Percentiles rank a stretch among this genome's conserved stretches.
Conservation (phyloP, 2,888 invertebrate genomes). For the Meandrusa payeni region DNA sequence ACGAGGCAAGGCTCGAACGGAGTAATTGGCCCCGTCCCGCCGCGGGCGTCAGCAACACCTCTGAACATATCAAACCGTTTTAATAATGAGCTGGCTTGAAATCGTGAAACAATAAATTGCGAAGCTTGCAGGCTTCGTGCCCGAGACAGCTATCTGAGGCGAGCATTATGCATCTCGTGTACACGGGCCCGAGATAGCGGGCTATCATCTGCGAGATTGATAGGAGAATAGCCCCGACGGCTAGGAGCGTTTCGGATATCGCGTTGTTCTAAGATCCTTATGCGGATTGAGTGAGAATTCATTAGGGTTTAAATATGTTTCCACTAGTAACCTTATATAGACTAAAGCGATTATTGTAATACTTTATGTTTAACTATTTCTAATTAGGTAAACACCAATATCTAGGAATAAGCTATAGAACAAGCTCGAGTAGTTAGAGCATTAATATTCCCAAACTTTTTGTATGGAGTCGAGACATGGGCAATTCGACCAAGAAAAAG, state of each 20-base stretch:
- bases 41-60: constrained; percentile 77
- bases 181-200: constrained; percentile 61
- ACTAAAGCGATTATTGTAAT: too few species aligned
- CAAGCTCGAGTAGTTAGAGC: too few species aligned
- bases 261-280: constrained; percentile 54
- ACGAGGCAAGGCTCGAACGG: constrained; percentile 48
- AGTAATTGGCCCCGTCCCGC: constrained; percentile 74
- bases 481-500: too few species aligned
- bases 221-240: constrained; percentile 76
- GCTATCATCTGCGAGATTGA: constrained; percentile 79
- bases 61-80: constrained; percentile 78
- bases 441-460: too few species aligned
- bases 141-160: constrained; percentile 75
- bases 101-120: constrained; percentile 82
- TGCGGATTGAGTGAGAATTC: constrained; percentile 32
- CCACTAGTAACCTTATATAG: too few species aligned
- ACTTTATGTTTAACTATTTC: too few species aligned
- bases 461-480: too few species aligned
- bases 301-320: constrained; percentile 12
- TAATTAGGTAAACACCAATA: too few species aligned
- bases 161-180: constrained; percentile 77
- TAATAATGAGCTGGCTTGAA: constrained; percentile 78
- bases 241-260: constrained; percentile 60
- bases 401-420: too few species aligned
- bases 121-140: constrained; percentile 80